Conservation (phyloP, 2,113 vertebrate genomes). For the Platysternon megacephalum region DNA sequence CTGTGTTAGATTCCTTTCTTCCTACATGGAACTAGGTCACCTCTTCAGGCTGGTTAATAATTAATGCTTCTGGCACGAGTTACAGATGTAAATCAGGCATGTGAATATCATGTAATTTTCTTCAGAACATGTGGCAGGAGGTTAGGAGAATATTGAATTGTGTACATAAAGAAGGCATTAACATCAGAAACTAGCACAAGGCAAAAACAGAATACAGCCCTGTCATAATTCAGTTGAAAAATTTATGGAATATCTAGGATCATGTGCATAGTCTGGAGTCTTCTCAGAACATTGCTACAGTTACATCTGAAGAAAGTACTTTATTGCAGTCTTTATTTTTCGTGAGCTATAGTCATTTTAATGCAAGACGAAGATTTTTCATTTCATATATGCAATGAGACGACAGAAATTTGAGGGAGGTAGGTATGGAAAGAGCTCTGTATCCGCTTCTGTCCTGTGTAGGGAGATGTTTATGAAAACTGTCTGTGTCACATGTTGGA, state of each 20-base stretch:
- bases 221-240: neutral
- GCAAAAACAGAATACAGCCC: neutral
- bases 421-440: neutral
- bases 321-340: neutral
- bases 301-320: neutral
- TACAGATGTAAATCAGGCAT: neutral
- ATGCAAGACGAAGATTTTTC: neutral
- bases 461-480: neutral
- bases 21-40: neutral
- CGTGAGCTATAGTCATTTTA: neutral
- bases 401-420: neutral
- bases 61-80: neutral
- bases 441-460: neutral
- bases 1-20: neutral
- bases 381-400: neutral
- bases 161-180: neutral
- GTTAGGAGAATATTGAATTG: rapidly evolving
- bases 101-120: neutral
- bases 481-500: neutral
- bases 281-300: neutral
- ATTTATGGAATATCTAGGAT: rapidly evolving
- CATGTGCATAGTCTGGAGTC: neutral
- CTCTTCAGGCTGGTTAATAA: neutral
- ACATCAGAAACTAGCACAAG: neutral
- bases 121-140: neutral